A percentile compares a stretch with the other conserved stretches of the same genome.
phyloP scores from a whole-genome alignment of 2,113 vertebrate species.

The Dipodomys merriami region DNA sequence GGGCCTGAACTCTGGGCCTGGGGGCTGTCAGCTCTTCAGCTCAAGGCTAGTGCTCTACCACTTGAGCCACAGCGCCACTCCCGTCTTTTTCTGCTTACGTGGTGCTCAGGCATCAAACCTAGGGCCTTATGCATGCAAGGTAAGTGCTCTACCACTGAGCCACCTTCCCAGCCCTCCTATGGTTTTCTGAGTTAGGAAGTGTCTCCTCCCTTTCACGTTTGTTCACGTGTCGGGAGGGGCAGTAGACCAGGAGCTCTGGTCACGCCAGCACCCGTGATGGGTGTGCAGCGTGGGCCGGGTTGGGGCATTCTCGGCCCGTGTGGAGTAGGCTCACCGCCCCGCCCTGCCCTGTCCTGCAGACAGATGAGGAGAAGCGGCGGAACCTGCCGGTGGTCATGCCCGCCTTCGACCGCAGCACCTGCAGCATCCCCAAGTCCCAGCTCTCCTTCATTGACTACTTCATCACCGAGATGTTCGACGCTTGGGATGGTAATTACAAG shows the following conservation, averaged over 20 bases:
- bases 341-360: conserved; percentile 85
- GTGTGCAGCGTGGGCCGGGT: too few relatives aligned
- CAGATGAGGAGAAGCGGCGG: conserved; percentile 96
- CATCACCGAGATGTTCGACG: conserved; percentile 98
- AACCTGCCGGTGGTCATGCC: conserved; percentile 97
- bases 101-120: too few relatives aligned
- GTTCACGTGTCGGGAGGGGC: too few relatives aligned
- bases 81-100: too few relatives aligned
- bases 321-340: neutral
- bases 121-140: too few relatives aligned
- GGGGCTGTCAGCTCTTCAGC: too few relatives aligned
- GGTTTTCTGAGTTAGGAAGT: neutral
- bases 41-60: too few relatives aligned
- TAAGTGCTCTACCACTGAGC: too few relatives aligned
- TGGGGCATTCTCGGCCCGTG: neutral
- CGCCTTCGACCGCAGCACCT: conserved; percentile 97
- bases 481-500: conserved; percentile 99
- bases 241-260: too few relatives aligned
- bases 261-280: accelerated
- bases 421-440: conserved; percentile 98
- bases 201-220: neutral
- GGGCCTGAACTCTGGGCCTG: too few relatives aligned
- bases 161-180: too few relatives aligned
- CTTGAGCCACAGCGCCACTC: too few relatives aligned
- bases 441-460: conserved; percentile 99